phyloP scores from a whole-genome alignment of 2,888 invertebrate species.

The Spialia ferax region DNA sequence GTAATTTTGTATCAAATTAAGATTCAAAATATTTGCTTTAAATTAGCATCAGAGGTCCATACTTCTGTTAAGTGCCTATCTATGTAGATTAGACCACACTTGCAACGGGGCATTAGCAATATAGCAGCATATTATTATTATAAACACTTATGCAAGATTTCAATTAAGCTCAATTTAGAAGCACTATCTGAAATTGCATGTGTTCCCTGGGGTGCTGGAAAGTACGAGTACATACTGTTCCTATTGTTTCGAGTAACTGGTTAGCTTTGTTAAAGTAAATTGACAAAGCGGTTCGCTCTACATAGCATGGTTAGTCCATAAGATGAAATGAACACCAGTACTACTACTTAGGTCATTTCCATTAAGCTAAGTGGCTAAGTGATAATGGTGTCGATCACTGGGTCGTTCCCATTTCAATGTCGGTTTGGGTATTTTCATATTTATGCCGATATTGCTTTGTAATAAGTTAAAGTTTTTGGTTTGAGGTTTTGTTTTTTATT shows the following conservation, averaged over 20 bases:
- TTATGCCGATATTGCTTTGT: too few relatives aligned
- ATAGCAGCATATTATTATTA: neutral
- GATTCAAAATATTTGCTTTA: too few relatives aligned
- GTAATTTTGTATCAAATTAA: too few relatives aligned
- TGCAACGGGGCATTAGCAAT: too few relatives aligned
- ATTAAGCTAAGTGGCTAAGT: neutral
- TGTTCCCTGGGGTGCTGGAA: neutral
- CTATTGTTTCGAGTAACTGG: neutral
- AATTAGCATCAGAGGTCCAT: too few relatives aligned
- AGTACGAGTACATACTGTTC: neutral
- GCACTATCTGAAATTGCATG: constrained; percentile 1
- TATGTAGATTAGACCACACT: too few relatives aligned
- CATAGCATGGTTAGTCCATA: neutral
- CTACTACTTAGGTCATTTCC: constrained; percentile 1
- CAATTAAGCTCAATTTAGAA: neutral
- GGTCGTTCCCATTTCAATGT: too few relatives aligned
- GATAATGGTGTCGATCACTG: too few relatives aligned
- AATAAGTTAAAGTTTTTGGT: too few relatives aligned
- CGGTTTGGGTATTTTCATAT: too few relatives aligned
- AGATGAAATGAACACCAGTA: constrained; percentile 3
- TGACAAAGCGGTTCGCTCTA: neutral
- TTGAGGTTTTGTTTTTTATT: too few relatives aligned
- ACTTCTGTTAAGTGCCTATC: too few relatives aligned
- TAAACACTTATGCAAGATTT: neutral
- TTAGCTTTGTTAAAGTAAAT: neutral